Conservation (phyloP, 2,797 vertebrate species). For the Sylvia borin region DNA sequence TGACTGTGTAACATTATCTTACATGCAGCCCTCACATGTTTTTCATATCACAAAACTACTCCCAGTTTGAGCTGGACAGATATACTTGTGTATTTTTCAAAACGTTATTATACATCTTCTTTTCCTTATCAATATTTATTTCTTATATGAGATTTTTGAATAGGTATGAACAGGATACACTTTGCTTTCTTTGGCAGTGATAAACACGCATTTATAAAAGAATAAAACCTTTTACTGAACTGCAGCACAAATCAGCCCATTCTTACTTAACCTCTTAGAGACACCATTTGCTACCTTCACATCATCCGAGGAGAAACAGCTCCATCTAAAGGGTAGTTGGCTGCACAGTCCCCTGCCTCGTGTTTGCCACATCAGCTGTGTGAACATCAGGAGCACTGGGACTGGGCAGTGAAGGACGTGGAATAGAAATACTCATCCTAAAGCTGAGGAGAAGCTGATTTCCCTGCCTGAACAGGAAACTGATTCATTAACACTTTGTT, state of each 20-base stretch:
- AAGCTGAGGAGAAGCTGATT: not conserved
- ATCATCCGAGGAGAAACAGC: conserved; percentile 71
- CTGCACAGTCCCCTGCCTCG: not conserved
- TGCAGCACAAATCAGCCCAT: not conserved
- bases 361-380: not conserved
- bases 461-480: not conserved
- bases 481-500: not conserved
- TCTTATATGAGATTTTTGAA: not conserved
- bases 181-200: not conserved
- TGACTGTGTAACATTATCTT: not conserved
- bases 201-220: not conserved
- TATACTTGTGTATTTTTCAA: not conserved
- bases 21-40: not conserved
- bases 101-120: not conserved
- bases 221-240: not conserved
- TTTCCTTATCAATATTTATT: not conserved
- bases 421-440: not conserved
- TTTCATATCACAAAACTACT: not conserved
- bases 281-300: not conserved
- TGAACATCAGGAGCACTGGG: rapidly evolving
- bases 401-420: not conserved
- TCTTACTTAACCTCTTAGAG: not conserved
- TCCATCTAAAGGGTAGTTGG: conserved; percentile 71
- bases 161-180: not conserved
- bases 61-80: not conserved